Evolutionary conservation across 2,113 vertebrate species (phyloP).

Genomic region (Rhabdomys dilectus): DNA sequence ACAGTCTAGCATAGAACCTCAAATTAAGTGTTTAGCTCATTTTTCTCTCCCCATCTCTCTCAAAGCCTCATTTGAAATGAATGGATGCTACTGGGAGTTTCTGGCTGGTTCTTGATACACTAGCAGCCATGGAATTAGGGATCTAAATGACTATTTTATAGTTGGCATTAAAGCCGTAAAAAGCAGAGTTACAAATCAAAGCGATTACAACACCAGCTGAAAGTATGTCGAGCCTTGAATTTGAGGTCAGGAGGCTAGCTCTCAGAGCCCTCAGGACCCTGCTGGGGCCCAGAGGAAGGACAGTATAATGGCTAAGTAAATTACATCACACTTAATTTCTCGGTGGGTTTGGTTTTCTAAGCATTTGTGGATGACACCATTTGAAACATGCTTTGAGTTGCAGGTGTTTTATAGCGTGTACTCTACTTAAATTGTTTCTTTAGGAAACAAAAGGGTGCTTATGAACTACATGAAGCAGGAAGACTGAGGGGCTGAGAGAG

Average conservation of each 20-base stretch:
- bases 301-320: background rate
- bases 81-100: background rate
- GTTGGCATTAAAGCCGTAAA: background rate
- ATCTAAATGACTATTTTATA: conserved; percentile 13
- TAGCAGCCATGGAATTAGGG: background rate
- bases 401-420: background rate
- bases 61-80: background rate
- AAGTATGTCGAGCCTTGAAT: background rate
- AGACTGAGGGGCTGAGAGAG: background rate
- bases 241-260: background rate
- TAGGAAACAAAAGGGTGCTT: background rate
- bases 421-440: background rate
- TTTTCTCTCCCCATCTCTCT: background rate
- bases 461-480: background rate
- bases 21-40: conserved; percentile 3
- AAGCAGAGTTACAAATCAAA: conserved; percentile 25
- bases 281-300: background rate
- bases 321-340: background rate
- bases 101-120: background rate
- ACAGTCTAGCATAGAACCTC: background rate
- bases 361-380: background rate
- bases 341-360: background rate
- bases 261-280: background rate
- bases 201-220: background rate
- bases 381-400: background rate